These are phyloP conservation scores for Drosophila jambulina DNA, from an alignment of 1,140 invertebrate genomes.

Conservation along the genomic window DNA sequence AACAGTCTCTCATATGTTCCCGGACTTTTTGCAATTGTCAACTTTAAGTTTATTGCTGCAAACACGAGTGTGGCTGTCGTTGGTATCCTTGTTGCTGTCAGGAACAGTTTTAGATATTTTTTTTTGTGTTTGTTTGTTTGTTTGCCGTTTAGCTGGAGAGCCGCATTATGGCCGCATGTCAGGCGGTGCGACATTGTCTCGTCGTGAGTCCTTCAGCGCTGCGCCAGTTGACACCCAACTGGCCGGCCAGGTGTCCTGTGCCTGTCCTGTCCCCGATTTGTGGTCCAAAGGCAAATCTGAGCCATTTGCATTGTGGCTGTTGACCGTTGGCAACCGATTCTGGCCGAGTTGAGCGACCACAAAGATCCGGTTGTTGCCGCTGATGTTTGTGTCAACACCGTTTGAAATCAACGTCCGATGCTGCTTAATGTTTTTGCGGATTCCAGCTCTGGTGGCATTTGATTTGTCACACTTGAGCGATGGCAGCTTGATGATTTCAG, in stretches of 20 bases:
- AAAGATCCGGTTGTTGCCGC: slow-evolving; percentile 40
- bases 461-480: slow-evolving; percentile 34
- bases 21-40: slow-evolving; percentile 73
- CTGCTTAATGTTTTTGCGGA: slow-evolving; percentile 16
- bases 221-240: slow-evolving; percentile 40
- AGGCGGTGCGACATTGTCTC: slow-evolving; percentile 64
- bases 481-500: slow-evolving; percentile 10
- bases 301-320: slow-evolving; percentile 72
- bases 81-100: slow-evolving; percentile 67
- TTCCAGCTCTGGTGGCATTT: slow-evolving; percentile 20
- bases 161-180: slow-evolving; percentile 77
- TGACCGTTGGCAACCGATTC: slow-evolving; percentile 58
- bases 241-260: slow-evolving; percentile 46
- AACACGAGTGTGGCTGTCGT: slow-evolving; percentile 31
- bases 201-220: slow-evolving; percentile 76
- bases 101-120: slow-evolving; percentile 57
- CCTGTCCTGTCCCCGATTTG: slow-evolving; percentile 51
- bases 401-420: slow-evolving; percentile 27
- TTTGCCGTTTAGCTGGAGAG: slow-evolving; percentile 46
- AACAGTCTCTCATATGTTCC: slow-evolving; percentile 44
- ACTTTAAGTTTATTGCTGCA: slow-evolving; percentile 73
- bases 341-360: slow-evolving; percentile 61
- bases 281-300: slow-evolving; percentile 71
- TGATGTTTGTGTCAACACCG: slow-evolving; percentile 41
- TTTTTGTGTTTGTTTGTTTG: slow-evolving; percentile 30